These are phyloP conservation scores for Holothuria leucospilota DNA, from an alignment of 53 echinoderm and acorn worm species.

Conservation along the genomic window DNA sequence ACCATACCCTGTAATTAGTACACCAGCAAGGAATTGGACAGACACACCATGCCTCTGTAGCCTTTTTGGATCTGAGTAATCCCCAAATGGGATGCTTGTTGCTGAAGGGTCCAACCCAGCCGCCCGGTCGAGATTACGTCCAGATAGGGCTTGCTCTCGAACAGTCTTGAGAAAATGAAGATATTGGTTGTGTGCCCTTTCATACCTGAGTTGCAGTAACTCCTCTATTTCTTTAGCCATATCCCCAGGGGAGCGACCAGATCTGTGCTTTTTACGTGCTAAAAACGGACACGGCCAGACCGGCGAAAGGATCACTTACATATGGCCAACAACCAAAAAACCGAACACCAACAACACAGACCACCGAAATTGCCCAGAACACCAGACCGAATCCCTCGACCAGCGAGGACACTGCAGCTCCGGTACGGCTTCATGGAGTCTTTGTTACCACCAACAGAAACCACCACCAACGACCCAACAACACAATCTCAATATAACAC, in stretches of 20 bases:
- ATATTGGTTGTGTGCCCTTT: slow-evolving; percentile 5
- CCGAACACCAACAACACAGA: too few species aligned
- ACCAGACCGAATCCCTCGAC: too few species aligned
- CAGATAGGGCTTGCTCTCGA: background rate
- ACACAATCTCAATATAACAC: too few species aligned
- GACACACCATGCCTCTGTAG: background rate
- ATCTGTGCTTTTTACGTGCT: too few species aligned
- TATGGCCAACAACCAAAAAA: too few species aligned
- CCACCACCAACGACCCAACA: too few species aligned
- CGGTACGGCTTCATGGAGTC: too few species aligned
- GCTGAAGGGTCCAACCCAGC: background rate
- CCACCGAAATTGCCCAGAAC: too few species aligned
- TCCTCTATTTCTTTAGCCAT: background rate
- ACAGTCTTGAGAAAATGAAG: background rate
- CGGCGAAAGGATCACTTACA: too few species aligned
- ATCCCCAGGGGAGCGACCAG: background rate
- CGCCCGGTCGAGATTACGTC: background rate
- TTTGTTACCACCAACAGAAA: too few species aligned
- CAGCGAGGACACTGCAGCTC: too few species aligned
- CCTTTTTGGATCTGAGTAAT: background rate
- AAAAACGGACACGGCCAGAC: too few species aligned
- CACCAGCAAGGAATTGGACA: background rate
- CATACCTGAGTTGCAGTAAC: background rate
- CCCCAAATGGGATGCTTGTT: slow-evolving; percentile 2
- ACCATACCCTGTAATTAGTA: slow-evolving; percentile 13